A percentile compares a stretch with the other conserved stretches of the same genome.
Evolutionary conservation across 2,797 vertebrate genomes (phyloP).

Genomic region (Serranus cabrilla): DNA sequence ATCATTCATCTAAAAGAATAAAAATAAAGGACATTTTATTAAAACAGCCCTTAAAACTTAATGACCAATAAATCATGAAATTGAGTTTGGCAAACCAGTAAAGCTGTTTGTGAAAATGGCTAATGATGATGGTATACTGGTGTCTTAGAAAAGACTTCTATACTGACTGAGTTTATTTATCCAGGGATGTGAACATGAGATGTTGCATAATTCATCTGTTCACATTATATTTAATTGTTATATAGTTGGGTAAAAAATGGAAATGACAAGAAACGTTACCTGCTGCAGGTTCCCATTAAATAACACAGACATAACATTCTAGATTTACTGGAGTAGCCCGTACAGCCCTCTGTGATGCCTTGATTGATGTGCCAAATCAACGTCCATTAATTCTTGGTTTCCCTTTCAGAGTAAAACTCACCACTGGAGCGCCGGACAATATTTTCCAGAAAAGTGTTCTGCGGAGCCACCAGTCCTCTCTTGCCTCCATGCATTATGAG

Average conservation of each 20-base stretch:
- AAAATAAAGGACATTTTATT: not conserved
- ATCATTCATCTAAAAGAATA: not conserved
- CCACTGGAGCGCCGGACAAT: conserved; percentile 97
- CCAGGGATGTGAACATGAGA: not conserved
- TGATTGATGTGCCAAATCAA: conserved; percentile 5
- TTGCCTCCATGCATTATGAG: conserved; percentile 98
- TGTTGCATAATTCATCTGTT: conserved; percentile 4
- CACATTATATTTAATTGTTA: not conserved
- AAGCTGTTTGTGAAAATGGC: not conserved
- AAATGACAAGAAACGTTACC: not conserved
- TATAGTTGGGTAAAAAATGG: not conserved
- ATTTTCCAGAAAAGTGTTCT: conserved; percentile 99
- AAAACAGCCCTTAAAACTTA: not conserved
- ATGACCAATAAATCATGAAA: not conserved
- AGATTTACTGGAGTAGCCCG: conserved; percentile 1
- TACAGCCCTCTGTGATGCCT: not conserved
- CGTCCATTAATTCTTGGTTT: conserved; percentile 8
- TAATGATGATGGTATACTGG: not conserved
- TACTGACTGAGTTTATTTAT: not conserved
- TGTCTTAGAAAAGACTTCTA: not conserved
- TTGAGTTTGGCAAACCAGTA: not conserved
- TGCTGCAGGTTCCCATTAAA: conserved; percentile 1
- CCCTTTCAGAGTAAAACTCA: conserved; percentile 75
- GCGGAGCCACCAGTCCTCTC: conserved; percentile 97
- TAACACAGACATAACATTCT: not conserved